Evolutionary conservation across 1,140 invertebrate species (phyloP).

Genomic region (Teleogryllus occipitalis): DNA sequence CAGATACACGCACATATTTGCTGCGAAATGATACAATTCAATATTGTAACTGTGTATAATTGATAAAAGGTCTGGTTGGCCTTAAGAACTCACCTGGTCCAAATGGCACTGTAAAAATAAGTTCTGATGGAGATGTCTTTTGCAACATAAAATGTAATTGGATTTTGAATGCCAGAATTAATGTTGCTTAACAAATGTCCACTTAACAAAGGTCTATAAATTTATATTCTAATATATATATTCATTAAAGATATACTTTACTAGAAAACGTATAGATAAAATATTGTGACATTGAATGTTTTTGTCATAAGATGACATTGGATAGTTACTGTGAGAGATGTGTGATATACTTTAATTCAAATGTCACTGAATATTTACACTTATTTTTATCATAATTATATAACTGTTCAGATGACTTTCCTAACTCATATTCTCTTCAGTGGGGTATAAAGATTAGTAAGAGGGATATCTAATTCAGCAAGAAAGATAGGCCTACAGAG

Average conservation of each 20-base stretch:
- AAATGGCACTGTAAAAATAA: neutral
- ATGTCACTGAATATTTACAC: neutral
- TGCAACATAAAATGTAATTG: neutral
- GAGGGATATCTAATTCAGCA: neutral
- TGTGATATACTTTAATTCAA: neutral
- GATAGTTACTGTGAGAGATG: neutral
- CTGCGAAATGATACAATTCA: neutral
- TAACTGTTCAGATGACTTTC: neutral
- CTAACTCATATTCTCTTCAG: neutral
- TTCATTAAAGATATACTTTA: neutral
- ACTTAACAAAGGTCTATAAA: neutral
- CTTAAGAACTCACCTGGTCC: neutral
- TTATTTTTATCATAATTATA: slow-evolving; percentile 6
- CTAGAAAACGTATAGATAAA: neutral
- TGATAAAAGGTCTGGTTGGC: neutral
- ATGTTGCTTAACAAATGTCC: neutral
- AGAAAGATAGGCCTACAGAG: neutral
- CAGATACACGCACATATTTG: neutral
- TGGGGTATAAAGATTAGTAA: neutral
- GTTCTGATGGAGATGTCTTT: neutral
- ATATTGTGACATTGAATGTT: neutral
- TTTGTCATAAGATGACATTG: neutral
- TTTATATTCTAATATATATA: neutral
- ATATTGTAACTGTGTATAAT: neutral
- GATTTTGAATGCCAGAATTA: neutral